These are phyloP conservation scores for Lytechinus variegatus DNA, from an alignment of 35 echinoderm and acorn worm genomes.

Conservation along the genomic window DNA sequence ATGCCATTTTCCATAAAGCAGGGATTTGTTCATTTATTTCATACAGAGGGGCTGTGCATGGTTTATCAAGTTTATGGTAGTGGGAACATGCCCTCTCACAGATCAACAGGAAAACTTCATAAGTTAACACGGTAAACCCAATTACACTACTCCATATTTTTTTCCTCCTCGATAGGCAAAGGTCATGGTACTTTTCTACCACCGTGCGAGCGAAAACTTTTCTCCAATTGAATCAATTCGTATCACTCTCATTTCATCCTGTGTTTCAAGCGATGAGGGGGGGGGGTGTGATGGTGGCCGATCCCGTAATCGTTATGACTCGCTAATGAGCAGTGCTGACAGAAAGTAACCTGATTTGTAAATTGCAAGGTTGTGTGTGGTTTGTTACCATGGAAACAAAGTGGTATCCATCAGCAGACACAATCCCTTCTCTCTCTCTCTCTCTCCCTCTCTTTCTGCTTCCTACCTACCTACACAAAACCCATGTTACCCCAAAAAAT, in stretches of 20 bases:
- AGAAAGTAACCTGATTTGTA: background rate
- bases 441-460: background rate
- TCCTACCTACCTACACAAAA: background rate
- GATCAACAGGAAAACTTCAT: background rate
- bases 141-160: background rate
- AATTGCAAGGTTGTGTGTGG: background rate
- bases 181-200: background rate
- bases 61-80: background rate
- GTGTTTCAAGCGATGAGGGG: background rate
- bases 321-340: background rate
- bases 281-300: too few species aligned
- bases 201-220: background rate
- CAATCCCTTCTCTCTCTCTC: background rate
- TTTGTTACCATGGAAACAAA: background rate
- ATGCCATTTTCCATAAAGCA: too few species aligned
- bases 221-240: background rate
- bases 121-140: background rate
- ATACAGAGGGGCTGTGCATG: background rate
- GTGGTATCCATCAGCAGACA: background rate
- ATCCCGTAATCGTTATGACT: background rate
- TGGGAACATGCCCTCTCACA: background rate
- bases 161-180: background rate
- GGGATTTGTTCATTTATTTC: background rate
- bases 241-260: background rate
- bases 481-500: too few species aligned